These are phyloP conservation scores for Alouatta palliata DNA, from an alignment of 2,113 vertebrate species.

Conservation along the genomic window DNA sequence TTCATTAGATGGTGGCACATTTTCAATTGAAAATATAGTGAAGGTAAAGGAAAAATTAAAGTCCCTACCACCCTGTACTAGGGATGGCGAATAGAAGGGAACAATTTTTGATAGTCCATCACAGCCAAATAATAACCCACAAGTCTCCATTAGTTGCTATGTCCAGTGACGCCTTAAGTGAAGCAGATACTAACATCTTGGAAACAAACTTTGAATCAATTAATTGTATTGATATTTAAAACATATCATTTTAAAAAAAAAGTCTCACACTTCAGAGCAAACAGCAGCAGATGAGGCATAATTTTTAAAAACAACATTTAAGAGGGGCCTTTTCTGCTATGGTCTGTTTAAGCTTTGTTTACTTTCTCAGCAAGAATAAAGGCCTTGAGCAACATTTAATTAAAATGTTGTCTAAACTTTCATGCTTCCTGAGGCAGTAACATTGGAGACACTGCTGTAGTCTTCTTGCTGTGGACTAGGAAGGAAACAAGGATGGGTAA, in stretches of 20 bases:
- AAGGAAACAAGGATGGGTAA: slow-evolving; percentile 15
- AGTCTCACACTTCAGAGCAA: neutral
- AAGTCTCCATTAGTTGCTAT: neutral
- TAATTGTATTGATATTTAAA: slow-evolving; percentile 36
- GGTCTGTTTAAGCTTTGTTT: slow-evolving; percentile 65
- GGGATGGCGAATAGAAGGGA: rapidly evolving
- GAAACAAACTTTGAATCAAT: neutral
- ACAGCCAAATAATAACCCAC: neutral
- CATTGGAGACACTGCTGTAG: slow-evolving; percentile 8
- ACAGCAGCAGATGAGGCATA: neutral
- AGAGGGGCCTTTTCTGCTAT: neutral
- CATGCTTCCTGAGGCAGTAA: slow-evolving; percentile 57
- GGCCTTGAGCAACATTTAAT: slow-evolving; percentile 67
- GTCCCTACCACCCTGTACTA: neutral
- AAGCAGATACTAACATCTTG: neutral
- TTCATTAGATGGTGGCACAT: neutral
- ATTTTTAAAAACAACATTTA: slow-evolving; percentile 56
- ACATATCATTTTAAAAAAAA: neutral
- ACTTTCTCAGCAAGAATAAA: slow-evolving; percentile 70
- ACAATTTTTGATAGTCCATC: neutral
- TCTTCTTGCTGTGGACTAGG: neutral
- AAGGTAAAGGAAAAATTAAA: neutral
- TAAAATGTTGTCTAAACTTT: slow-evolving; percentile 69
- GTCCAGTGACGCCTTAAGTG: neutral
- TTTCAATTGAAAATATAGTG: neutral